Base-by-base conservation (phyloP, 2,888 invertebrate genomes). In the Acanthopleura granulata region DNA sequence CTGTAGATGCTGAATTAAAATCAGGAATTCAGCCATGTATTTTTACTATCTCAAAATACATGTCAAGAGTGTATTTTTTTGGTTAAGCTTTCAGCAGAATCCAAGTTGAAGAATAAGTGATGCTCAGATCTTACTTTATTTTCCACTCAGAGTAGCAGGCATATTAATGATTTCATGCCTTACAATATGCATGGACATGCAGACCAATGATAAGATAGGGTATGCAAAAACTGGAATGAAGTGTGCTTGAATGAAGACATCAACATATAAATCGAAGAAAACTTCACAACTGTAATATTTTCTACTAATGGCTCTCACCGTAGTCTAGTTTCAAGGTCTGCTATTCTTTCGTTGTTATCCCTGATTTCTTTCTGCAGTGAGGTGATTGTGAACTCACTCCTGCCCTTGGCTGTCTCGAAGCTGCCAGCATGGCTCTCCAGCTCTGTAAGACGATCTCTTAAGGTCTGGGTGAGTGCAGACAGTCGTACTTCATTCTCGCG, bases 301-400 rank as follows among this genome's bases (percentile, higher is more conserved):
- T n/a, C n/a, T n/a, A 40, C 40, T 6, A 40, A 40, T 40, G 9
- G 40, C 3, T 6, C 40, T 40, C 40, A 90, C 89, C 88, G 88
- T 25, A 89, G 78, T 70, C 90, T 82, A 1, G 85, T 78, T 79
- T 90, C 90, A 27, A 90, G 80, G 51, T 90, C 89, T 0, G 89
- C 49, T 62, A 90, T 85, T 76, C 86, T 86, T 50, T 90, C 87
- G 50, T 87, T 83, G 25, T 82, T 73, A 22, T 87, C 86, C 61
- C 86, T 80, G 75, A 82, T 86, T 62, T 90, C 89, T 57, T 83
- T 83, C 79, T 90, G 89, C 57, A 90, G 80, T 15, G 88, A 80
- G 11, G 82, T 75, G 14, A 90, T 86, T 0, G 89, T 87, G 49
- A 84, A 81, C 76, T 88, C 89, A 74, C 87, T 88, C 51, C 89